Evolutionary conservation across 2,888 invertebrate species (phyloP).

Genomic region (Ellobium chinense): DNA sequence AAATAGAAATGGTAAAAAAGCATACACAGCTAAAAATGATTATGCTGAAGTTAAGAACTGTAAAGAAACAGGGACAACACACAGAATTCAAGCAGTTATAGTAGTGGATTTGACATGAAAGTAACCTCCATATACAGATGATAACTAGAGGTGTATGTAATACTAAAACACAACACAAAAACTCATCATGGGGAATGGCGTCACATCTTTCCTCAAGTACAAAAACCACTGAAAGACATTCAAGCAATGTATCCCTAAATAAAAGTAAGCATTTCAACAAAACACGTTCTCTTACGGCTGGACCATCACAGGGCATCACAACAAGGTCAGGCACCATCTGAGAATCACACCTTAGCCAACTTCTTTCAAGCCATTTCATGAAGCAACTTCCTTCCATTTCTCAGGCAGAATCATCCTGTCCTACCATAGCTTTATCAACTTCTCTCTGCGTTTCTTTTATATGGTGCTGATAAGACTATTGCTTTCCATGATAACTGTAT

Average conservation of each 20-base stretch:
- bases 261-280: slow-evolving; percentile 30
- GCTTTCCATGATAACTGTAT: too few relatives aligned
- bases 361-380: too few relatives aligned
- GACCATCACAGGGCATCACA: slow-evolving; percentile 20
- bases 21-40: background rate
- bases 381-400: too few relatives aligned
- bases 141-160: background rate
- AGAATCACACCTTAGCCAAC: background rate
- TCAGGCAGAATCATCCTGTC: too few relatives aligned
- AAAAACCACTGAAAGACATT: slow-evolving; percentile 41
- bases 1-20: background rate
- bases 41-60: background rate
- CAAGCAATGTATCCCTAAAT: slow-evolving; percentile 32
- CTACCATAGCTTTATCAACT: too few relatives aligned
- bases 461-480: too few relatives aligned
- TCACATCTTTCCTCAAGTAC: background rate
- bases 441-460: too few relatives aligned
- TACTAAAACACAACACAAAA: slow-evolving; percentile 18
- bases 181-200: slow-evolving; percentile 18
- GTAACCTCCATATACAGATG: slow-evolving; percentile 1
- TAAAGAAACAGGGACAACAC: background rate
- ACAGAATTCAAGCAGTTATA: slow-evolving; percentile 20
- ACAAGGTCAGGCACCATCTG: background rate
- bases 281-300: background rate
- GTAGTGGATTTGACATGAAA: slow-evolving; percentile 1